Percentiles rank a stretch among this genome's conserved stretches.
phyloP scores from a whole-genome alignment of 2,797 vertebrate genomes.

The Varecia variegata region DNA sequence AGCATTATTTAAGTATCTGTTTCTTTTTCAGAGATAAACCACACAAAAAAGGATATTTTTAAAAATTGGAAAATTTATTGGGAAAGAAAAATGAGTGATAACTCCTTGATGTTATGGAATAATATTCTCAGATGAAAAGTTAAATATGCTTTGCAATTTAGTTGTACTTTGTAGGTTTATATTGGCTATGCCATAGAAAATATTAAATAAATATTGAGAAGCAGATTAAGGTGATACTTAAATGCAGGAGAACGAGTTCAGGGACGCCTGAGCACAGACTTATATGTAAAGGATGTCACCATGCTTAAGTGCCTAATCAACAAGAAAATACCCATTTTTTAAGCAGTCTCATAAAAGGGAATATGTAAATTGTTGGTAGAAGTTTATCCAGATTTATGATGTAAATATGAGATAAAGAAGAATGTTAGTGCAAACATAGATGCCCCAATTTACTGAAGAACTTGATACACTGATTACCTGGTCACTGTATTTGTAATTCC shows the following conservation, averaged over 20 bases:
- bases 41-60: not conserved
- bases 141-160: not conserved
- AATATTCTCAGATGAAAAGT: not conserved
- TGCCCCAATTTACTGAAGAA: not conserved
- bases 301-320: not conserved
- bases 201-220: not conserved
- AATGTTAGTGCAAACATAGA: not conserved
- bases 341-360: not conserved
- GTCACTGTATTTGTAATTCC: not conserved
- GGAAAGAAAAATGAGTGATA: not conserved
- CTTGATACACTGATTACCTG: not conserved
- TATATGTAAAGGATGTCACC: not conserved
- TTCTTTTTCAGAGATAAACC: not conserved
- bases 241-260: not conserved
- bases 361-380: not conserved
- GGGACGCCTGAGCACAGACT: rapidly evolving
- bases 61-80: not conserved
- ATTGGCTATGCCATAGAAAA: not conserved
- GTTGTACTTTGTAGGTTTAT: not conserved
- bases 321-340: not conserved
- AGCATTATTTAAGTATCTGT: not conserved
- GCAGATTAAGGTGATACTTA: not conserved
- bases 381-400: not conserved
- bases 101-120: not conserved
- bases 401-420: not conserved